These are phyloP conservation scores for Chondrilla cf. caribensis DNA, from an alignment of 37 sponge, comb jelly and placozoan genomes.

Conservation along the genomic window DNA sequence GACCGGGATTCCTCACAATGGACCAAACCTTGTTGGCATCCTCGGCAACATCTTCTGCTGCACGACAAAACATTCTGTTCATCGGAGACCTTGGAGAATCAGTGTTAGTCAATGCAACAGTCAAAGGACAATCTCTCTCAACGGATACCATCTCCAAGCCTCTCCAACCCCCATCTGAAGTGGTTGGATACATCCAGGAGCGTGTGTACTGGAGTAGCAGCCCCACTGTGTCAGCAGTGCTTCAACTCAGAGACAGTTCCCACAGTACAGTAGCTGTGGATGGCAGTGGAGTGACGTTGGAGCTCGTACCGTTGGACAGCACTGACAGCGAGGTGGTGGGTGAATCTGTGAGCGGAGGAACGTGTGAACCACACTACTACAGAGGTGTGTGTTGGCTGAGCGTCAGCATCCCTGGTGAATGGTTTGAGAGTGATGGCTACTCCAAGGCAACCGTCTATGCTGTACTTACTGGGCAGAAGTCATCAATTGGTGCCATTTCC, in stretches of 20 bases:
- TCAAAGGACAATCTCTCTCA: not conserved
- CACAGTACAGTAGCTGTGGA: constrained; percentile 8
- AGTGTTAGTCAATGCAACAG: not conserved
- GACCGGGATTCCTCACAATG: not conserved
- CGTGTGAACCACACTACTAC: not conserved
- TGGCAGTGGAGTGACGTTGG: not conserved
- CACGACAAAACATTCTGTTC: not conserved
- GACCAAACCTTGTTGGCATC: not conserved
- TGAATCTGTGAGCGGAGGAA: not conserved
- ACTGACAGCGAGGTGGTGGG: not conserved
- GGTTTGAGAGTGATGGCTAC: constrained; percentile 43
- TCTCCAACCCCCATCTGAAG: not conserved
- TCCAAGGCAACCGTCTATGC: constrained; percentile 20
- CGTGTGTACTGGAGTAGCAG: not conserved
- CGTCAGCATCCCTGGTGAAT: constrained; percentile 35
- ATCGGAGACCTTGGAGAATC: not conserved
- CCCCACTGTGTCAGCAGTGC: not conserved
- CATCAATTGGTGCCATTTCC: not conserved
- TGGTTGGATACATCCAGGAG: not conserved
- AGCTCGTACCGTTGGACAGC: not conserved
- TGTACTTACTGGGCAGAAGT: not conserved
- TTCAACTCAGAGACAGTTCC: not conserved
- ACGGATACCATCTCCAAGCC: constrained; percentile 3
- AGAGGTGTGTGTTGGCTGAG: constrained; percentile 35
- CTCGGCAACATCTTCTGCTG: not conserved